Evolutionary conservation across 2,797 vertebrate species (phyloP).

Genomic region (Dicrostonyx torquatus): DNA sequence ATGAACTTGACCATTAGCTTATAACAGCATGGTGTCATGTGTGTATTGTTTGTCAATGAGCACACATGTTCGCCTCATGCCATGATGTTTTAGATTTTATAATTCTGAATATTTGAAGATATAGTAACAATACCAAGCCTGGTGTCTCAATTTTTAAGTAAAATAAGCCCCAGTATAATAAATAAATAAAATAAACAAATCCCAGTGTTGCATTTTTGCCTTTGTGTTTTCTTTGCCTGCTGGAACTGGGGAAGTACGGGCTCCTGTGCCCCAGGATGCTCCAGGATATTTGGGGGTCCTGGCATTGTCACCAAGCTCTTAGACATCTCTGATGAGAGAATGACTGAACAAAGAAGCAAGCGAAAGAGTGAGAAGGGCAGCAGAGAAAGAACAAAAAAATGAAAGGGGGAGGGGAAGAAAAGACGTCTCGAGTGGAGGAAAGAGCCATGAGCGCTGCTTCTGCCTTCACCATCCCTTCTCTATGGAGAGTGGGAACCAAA

Average conservation of each 20-base stretch:
- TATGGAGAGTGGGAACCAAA: conserved; percentile 13
- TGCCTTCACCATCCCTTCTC: background rate
- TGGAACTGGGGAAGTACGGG: background rate
- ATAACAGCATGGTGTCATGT: background rate
- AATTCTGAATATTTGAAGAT: conserved; percentile 50
- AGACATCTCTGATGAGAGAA: conserved; percentile 15
- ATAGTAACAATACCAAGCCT: background rate
- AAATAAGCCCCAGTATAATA: background rate
- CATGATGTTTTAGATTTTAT: background rate
- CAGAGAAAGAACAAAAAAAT: background rate
- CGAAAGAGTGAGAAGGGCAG: background rate
- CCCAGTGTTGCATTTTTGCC: background rate
- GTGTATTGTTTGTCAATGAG: background rate
- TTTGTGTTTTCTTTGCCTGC: background rate
- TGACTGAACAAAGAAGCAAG: background rate
- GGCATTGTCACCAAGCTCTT: background rate
- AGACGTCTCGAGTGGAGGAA: background rate
- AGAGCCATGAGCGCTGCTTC: background rate
- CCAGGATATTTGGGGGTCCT: background rate
- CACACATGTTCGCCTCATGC: background rate
- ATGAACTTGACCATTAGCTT: background rate
- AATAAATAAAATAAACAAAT: background rate
- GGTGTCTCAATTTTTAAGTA: background rate
- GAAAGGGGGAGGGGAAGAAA: background rate
- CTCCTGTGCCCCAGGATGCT: background rate